These are phyloP conservation scores for Beris chalybata DNA, from an alignment of 2,888 invertebrate species.

Conservation along the genomic window DNA sequence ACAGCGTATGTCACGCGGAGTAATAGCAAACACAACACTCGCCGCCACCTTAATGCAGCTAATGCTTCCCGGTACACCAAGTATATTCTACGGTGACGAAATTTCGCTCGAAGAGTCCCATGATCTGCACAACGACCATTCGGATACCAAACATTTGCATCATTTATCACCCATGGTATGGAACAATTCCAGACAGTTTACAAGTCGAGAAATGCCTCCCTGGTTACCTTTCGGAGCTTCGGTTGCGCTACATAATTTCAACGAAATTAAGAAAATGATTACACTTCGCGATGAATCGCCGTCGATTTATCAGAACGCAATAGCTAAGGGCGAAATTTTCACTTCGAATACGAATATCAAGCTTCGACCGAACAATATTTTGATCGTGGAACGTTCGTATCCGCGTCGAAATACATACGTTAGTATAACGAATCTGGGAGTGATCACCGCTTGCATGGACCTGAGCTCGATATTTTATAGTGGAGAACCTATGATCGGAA, in stretches of 20 bases:
- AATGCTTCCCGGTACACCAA: constrained; percentile 82
- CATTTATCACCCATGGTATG: constrained; percentile 74
- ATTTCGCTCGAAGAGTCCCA: constrained; percentile 68
- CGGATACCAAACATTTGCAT: constrained; percentile 64
- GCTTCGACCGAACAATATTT: constrained; percentile 65
- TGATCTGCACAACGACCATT: constrained; percentile 62
- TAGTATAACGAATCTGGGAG: constrained; percentile 73
- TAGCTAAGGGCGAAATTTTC: constrained; percentile 66
- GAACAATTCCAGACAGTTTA: constrained; percentile 57
- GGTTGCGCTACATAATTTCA: constrained; percentile 59
- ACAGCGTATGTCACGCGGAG: constrained; percentile 62
- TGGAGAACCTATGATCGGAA: constrained; percentile 57
- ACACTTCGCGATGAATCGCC: constrained; percentile 65
- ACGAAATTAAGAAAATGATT: constrained; percentile 63
- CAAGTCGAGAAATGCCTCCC: constrained; percentile 60
- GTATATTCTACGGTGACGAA: constrained; percentile 91
- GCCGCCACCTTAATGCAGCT: constrained; percentile 74
- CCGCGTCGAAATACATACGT: constrained; percentile 77
- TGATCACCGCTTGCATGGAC: constrained; percentile 64
- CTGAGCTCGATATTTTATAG: constrained; percentile 76
- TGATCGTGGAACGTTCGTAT: constrained; percentile 76
- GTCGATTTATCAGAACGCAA: constrained; percentile 72
- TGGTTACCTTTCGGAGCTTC: constrained; percentile 67
- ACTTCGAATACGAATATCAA: constrained; percentile 70
- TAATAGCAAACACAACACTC: constrained; percentile 65